A percentile compares a stretch with the other conserved stretches of the same genome.
Conservation (phyloP, 2,113 vertebrate species). For the Butastur rufipennis region DNA sequence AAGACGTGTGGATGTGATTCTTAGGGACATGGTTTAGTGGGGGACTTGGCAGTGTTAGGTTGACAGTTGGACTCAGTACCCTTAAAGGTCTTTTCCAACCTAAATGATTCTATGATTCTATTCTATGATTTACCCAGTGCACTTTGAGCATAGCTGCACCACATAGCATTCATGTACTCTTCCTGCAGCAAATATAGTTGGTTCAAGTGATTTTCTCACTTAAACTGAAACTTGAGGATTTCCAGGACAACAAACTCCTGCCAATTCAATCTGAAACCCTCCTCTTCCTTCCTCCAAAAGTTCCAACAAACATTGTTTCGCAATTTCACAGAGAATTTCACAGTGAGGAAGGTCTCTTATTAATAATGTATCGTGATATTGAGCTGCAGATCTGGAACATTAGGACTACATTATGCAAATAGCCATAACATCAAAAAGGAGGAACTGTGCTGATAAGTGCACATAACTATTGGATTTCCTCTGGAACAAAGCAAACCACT, state of each 20-base stretch:
- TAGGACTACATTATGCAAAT: neutral
- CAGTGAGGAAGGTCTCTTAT: neutral
- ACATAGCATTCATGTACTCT: accelerated
- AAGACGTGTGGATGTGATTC: accelerated
- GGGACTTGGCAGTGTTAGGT: neutral
- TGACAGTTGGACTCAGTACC: neutral
- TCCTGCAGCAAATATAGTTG: neutral
- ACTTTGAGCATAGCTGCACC: neutral
- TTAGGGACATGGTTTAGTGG: neutral
- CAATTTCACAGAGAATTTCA: neutral
- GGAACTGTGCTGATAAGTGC: neutral
- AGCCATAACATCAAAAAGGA: neutral
- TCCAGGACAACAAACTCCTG: neutral
- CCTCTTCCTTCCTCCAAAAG: neutral
- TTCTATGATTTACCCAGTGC: neutral
- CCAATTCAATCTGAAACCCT: neutral
- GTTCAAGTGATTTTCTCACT: neutral
- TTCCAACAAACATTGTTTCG: neutral
- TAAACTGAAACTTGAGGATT: neutral
- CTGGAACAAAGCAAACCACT: neutral
- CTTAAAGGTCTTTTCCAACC: neutral
- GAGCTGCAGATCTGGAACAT: neutral
- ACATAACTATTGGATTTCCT: neutral
- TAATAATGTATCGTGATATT: neutral
- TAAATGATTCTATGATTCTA: neutral